Evolutionary conservation across 2,797 vertebrate species (phyloP).

Genomic region (Danio jaintianensis): DNA sequence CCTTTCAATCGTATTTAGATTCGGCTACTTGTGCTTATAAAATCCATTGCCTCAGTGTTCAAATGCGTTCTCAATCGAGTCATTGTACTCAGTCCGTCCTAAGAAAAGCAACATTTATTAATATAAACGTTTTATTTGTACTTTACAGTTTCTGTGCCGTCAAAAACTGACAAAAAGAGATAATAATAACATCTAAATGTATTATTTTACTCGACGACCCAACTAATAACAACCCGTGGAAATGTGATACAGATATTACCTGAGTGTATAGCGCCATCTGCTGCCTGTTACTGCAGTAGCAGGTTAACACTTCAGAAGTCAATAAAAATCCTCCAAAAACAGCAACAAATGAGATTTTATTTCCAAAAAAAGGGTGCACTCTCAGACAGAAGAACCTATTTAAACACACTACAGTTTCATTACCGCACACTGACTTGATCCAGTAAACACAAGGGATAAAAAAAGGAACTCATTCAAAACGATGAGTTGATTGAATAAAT

Average conservation of each 20-base stretch:
- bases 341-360: conserved; percentile 39
- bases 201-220: not conserved
- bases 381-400: not conserved
- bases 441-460: conserved; percentile 5
- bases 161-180: no score
- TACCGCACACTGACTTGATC: conserved; percentile 1
- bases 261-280: conserved; percentile 30
- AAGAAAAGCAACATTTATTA: no score
- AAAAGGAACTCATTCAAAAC: conserved; percentile 19
- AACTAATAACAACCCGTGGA: no score
- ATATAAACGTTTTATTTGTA: no score
- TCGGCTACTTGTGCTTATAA: no score
- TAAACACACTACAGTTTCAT: conserved; percentile 1
- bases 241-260: not conserved
- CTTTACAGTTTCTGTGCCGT: no score
- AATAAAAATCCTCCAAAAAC: not conserved
- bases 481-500: not conserved
- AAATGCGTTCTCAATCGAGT: no score
- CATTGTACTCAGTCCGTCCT: no score
- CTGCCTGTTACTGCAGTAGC: not conserved
- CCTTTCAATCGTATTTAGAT: no score
- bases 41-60: no score
- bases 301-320: not conserved
- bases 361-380: not conserved
- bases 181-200: not conserved